Evolutionary conservation across 2,113 vertebrate genomes (phyloP).

Genomic region (Oceanites oceanicus): DNA sequence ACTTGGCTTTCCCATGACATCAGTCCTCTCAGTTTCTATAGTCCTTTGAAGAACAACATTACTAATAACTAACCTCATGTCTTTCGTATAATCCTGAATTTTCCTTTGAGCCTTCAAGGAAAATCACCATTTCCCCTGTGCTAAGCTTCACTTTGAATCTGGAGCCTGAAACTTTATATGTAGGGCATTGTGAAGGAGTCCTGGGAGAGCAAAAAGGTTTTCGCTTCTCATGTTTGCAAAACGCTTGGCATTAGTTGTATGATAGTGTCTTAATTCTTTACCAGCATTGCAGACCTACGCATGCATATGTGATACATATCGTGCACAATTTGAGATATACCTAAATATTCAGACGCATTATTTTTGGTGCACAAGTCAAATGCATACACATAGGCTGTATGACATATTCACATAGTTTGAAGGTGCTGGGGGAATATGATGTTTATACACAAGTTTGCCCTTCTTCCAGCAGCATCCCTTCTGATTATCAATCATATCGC

Average conservation of each 20-base stretch:
- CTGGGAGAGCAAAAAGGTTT: slow-evolving; percentile 47
- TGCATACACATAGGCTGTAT: neutral
- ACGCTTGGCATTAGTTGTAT: slow-evolving; percentile 46
- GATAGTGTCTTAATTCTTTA: slow-evolving; percentile 57
- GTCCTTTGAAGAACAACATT: slow-evolving; percentile 53
- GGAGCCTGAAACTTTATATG: slow-evolving; percentile 25
- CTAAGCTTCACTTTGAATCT: slow-evolving; percentile 21
- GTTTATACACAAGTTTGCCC: neutral
- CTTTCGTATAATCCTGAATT: slow-evolving; percentile 39
- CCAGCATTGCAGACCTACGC: neutral
- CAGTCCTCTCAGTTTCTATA: slow-evolving; percentile 31
- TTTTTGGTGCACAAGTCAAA: neutral
- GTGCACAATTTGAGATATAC: neutral
- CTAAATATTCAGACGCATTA: neutral
- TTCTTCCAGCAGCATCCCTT: neutral
- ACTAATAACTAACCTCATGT: slow-evolving; percentile 49
- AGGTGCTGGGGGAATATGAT: neutral
- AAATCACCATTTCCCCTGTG: slow-evolving; percentile 14
- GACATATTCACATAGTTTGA: neutral
- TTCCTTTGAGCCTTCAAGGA: slow-evolving; percentile 31
- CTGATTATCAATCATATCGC: too few species aligned
- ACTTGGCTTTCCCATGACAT: slow-evolving; percentile 53
- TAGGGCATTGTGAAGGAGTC: slow-evolving; percentile 15
- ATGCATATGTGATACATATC: neutral
- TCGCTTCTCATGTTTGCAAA: slow-evolving; percentile 58